Conservation (phyloP, 2,888 invertebrate species). For the Reticulitermes lucifugus region DNA sequence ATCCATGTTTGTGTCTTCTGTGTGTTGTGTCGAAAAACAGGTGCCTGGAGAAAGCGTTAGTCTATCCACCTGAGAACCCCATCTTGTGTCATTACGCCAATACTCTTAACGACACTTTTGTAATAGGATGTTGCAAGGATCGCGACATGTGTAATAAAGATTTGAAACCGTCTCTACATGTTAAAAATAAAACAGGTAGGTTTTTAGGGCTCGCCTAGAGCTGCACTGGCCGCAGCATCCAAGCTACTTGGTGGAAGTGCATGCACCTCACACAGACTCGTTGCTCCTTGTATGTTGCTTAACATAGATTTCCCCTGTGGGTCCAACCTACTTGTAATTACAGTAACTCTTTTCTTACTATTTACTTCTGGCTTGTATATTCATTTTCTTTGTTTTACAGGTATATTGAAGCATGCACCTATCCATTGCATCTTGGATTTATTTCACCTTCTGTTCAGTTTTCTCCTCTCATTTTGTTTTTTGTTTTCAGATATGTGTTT, state of each 20-base stretch:
- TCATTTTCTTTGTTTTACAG: conserved; percentile 24
- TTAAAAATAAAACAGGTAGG: conserved; percentile 73
- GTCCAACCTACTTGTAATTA: neutral
- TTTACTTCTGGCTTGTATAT: neutral
- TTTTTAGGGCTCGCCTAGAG: conserved; percentile 32
- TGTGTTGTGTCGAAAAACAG: conserved; percentile 64
- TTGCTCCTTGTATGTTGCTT: conserved; percentile 16
- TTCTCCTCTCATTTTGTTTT: neutral
- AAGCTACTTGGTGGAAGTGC: conserved; percentile 45
- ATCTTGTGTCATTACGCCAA: conserved; percentile 84
- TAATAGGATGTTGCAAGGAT: conserved; percentile 85
- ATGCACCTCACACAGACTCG: conserved; percentile 20
- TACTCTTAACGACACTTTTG: conserved; percentile 80
- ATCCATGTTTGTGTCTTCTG: conserved; percentile 48
- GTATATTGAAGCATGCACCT: conserved; percentile 26
- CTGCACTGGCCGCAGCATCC: neutral
- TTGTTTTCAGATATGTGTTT: conserved; percentile 54
- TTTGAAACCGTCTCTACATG: conserved; percentile 76
- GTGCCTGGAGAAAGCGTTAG: conserved; percentile 80
- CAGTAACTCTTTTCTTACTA: neutral
- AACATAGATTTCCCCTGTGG: neutral
- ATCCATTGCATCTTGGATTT: conserved; percentile 8
- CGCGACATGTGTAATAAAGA: conserved; percentile 79
- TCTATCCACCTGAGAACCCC: conserved; percentile 83
- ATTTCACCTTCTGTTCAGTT: neutral